Conservation (phyloP, 64 coral and sea anemone species). For the Montipora sp. region DNA sequence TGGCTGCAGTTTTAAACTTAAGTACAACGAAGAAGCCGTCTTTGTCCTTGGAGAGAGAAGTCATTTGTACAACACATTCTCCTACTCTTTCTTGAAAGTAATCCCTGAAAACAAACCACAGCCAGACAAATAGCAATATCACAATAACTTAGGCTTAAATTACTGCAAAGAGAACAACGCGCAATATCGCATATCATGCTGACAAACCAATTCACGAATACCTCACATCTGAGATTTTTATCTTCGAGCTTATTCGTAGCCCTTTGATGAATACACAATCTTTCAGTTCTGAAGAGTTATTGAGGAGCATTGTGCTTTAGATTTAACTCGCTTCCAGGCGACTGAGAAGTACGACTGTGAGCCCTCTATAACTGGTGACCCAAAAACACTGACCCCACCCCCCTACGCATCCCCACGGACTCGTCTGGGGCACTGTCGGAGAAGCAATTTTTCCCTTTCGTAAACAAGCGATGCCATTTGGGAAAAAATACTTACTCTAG, state of each 20-base stretch:
- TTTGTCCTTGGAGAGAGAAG: slow-evolving; percentile 26
- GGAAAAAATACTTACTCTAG: too few species aligned
- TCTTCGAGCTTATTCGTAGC: not conserved
- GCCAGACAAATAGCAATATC: not conserved
- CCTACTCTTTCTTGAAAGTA: slow-evolving; percentile 23
- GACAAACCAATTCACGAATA: not conserved
- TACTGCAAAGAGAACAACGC: too few species aligned
- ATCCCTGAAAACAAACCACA: slow-evolving; percentile 15
- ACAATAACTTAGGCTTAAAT: not conserved
- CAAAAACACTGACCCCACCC: too few species aligned
- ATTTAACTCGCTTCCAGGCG: too few species aligned
- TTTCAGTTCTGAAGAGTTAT: not conserved
- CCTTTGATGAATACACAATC: slow-evolving; percentile 35
- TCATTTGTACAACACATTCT: slow-evolving; percentile 14
- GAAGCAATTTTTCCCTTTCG: too few species aligned
- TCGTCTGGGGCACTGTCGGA: too few species aligned
- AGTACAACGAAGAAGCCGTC: not conserved
- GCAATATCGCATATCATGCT: too few species aligned
- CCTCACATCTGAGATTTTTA: slow-evolving; percentile 13
- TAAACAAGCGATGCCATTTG: too few species aligned
- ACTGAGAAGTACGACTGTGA: not conserved
- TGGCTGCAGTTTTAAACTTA: not conserved
- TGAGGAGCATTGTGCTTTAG: too few species aligned
- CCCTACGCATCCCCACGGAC: too few species aligned
- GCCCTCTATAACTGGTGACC: too few species aligned